Conservation (phyloP, 2,797 vertebrate species). For the Coregonus sp. region DNA sequence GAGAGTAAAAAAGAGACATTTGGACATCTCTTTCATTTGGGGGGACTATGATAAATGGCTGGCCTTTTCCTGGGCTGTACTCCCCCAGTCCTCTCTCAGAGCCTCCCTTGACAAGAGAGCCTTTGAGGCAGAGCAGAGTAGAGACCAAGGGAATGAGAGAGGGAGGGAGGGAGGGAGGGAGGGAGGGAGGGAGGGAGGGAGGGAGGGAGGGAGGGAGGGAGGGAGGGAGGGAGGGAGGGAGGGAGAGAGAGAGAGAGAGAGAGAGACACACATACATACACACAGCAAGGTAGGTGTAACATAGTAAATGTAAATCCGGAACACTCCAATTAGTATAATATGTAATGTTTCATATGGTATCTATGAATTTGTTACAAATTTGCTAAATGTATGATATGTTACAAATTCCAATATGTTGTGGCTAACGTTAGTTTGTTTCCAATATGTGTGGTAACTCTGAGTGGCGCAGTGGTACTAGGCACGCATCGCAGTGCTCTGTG, state of each 20-base stretch:
- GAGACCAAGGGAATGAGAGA: neutral
- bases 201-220: neutral
- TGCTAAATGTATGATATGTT: no score
- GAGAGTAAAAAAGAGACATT: neutral
- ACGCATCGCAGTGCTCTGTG: no score
- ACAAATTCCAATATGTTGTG: no score
- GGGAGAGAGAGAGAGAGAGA: neutral
- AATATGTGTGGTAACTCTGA: no score
- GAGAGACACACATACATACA: no score
- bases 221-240: neutral
- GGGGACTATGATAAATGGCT: constrained; percentile 92
- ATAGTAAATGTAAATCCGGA: no score
- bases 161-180: neutral
- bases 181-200: neutral
- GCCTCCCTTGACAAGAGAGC: constrained; percentile 83
- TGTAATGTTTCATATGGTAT: no score
- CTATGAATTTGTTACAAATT: no score
- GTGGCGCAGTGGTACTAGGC: no score
- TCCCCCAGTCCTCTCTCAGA: constrained; percentile 81
- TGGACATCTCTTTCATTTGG: constrained; percentile 87
- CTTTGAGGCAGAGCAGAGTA: constrained; percentile 66
- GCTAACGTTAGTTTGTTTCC: no score
- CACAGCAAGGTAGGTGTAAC: no score
- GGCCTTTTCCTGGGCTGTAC: constrained; percentile 84
- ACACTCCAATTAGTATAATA: no score